These are phyloP conservation scores for Siniperca undulata DNA, from an alignment of 2,797 vertebrate genomes.

Conservation along the genomic window DNA sequence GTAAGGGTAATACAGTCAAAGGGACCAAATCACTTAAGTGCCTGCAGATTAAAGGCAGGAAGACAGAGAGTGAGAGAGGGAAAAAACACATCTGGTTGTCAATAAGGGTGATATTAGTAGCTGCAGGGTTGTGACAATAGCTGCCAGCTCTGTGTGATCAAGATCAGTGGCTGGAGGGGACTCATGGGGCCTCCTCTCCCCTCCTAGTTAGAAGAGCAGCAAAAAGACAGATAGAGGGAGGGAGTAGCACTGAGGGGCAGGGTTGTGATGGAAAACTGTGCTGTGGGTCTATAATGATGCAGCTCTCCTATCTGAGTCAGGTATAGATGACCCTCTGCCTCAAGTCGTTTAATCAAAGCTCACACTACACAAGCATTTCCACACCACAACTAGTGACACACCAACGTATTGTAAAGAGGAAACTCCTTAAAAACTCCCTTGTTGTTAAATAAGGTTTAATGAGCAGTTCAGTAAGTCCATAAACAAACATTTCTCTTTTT, in stretches of 20 bases:
- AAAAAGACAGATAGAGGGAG: constrained; percentile 30
- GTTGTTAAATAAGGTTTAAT: constrained; percentile 16
- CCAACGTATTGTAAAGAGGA: not conserved
- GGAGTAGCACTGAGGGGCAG: constrained; percentile 8
- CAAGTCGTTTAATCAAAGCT: constrained; percentile 42
- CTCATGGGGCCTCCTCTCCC: constrained; percentile 3
- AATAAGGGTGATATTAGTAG: constrained; percentile 32
- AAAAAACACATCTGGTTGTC: constrained; percentile 7
- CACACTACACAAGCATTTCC: too few species aligned
- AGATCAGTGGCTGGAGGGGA: constrained; percentile 10
- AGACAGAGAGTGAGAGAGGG: not conserved
- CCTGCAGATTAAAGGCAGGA: constrained; percentile 21
- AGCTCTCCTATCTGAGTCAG: constrained; percentile 33
- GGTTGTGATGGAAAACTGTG: constrained; percentile 36
- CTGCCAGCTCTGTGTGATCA: constrained; percentile 48
- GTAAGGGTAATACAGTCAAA: constrained; percentile 7
- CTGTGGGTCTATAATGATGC: constrained; percentile 49
- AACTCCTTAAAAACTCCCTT: not conserved
- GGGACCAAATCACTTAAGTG: constrained; percentile 10
- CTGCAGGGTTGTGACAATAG: constrained; percentile 25
- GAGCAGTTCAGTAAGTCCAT: not conserved
- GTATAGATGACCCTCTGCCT: constrained; percentile 37
- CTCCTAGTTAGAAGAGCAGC: constrained; percentile 13
- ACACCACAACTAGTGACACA: not conserved
- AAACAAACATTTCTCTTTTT: not conserved